These are phyloP conservation scores for Lissocephala sabroskyi DNA, from an alignment of 2,888 invertebrate genomes.

Conservation along the genomic window DNA sequence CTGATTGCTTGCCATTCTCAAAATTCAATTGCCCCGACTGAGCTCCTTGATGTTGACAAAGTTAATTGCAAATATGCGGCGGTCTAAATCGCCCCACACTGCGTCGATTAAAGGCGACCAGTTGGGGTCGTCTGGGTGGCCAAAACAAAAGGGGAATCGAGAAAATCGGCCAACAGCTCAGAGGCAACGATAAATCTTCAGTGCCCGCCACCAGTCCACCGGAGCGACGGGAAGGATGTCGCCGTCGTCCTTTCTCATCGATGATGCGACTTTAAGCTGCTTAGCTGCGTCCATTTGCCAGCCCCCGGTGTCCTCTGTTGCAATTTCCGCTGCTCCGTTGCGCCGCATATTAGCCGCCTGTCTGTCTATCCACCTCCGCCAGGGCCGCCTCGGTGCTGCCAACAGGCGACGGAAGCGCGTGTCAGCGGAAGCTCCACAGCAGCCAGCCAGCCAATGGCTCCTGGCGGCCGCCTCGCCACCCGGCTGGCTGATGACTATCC, in stretches of 20 bases:
- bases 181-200: conserved; percentile 41
- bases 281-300: conserved; percentile 27
- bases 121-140: too few relatives aligned
- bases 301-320: conserved; percentile 33
- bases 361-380: conserved; percentile 4
- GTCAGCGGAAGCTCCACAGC: conserved; percentile 28
- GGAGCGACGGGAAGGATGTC: too few relatives aligned
- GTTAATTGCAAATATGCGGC: too few relatives aligned
- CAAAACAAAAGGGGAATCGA: too few relatives aligned
- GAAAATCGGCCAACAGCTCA: too few relatives aligned
- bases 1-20: too few relatives aligned
- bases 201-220: too few relatives aligned
- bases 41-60: too few relatives aligned
- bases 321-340: conserved; percentile 54
- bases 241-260: conserved; percentile 29
- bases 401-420: conserved; percentile 21
- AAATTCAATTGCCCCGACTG: too few relatives aligned
- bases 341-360: conserved; percentile 39
- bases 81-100: too few relatives aligned
- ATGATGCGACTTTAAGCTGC: conserved; percentile 60
- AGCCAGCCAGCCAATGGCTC: conserved; percentile 2
- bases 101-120: too few relatives aligned
- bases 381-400: background rate
- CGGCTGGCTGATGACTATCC: conserved; percentile 37
- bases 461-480: conserved; percentile 1